These are phyloP conservation scores for Maccullochella peelii DNA, from an alignment of 2,113 vertebrate species.

Conservation along the genomic window DNA sequence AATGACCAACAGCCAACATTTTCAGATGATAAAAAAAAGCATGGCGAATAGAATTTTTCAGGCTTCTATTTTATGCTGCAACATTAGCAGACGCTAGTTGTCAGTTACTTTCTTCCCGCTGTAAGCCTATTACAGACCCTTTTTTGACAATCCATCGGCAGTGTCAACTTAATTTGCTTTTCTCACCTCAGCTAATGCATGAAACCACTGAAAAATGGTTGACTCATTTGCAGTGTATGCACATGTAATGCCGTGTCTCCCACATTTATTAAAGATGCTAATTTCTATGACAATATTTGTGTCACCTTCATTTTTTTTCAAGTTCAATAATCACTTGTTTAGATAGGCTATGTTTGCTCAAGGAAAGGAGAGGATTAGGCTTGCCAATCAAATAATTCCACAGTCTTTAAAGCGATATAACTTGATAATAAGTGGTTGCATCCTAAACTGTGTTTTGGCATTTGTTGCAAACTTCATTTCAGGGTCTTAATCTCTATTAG, in stretches of 20 bases:
- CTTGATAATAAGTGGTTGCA: conserved; percentile 26
- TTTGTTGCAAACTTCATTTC: conserved; percentile 40
- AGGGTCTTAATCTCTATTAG: conserved; percentile 52
- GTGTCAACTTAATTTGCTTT: conserved; percentile 52
- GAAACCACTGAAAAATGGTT: conserved; percentile 9
- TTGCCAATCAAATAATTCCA: conserved; percentile 25
- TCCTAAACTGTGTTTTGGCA: conserved; percentile 4
- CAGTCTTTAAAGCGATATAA: conserved; percentile 5
- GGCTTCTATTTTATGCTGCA: conserved; percentile 38
- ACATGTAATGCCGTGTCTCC: conserved; percentile 23
- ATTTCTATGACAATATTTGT: conserved; percentile 30
- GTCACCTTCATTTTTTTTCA: conserved; percentile 6
- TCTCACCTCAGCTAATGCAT: conserved; percentile 37
- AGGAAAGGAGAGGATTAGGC: conserved; percentile 42
- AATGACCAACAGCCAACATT: conserved; percentile 31
- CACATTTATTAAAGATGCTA: conserved; percentile 26
- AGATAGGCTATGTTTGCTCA: conserved; percentile 25
- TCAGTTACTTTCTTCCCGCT: conserved; percentile 46
- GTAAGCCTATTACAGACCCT: conserved; percentile 46
- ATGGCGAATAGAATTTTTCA: conserved; percentile 34
- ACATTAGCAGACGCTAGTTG: conserved; percentile 38
- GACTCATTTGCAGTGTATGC: conserved; percentile 22
- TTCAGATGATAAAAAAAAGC: conserved; percentile 21
- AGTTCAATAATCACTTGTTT: background rate
- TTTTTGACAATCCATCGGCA: conserved; percentile 23